A percentile compares a stretch with the other conserved stretches of the same genome.
Conservation (phyloP, 2,113 vertebrate genomes). For the Pavo muticus region DNA sequence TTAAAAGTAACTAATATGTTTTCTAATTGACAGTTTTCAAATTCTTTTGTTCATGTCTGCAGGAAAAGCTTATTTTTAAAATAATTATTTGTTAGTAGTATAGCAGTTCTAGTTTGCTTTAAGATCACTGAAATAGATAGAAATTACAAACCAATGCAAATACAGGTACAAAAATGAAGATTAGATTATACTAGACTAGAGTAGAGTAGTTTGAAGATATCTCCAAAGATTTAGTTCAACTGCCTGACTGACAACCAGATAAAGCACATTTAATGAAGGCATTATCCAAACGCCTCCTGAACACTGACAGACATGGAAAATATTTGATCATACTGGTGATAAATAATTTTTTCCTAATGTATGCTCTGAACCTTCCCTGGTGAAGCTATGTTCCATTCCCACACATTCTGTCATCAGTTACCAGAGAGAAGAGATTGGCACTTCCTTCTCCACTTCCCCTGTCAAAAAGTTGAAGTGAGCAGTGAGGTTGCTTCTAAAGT, state of each 20-base stretch:
- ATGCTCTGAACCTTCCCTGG: neutral
- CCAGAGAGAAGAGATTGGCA: neutral
- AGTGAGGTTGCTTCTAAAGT: neutral
- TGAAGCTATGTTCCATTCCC: neutral
- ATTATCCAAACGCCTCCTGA: neutral
- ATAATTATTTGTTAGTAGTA: neutral
- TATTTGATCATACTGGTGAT: neutral
- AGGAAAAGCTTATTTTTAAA: neutral
- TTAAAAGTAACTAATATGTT: conserved; percentile 12
- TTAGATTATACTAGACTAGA: neutral
- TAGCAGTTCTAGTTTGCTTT: neutral
- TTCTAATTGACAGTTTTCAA: neutral
- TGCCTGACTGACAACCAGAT: neutral
- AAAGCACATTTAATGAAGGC: neutral
- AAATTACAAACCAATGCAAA: neutral
- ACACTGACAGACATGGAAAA: neutral
- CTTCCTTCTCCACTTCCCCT: neutral
- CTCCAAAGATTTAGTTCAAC: neutral
- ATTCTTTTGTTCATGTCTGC: neutral
- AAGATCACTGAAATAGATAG: neutral
- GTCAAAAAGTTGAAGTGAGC: neutral
- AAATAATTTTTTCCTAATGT: neutral
- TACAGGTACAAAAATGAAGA: neutral
- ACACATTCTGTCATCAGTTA: neutral
- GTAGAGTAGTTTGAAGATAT: neutral